Evolutionary conservation across 2,888 invertebrate genomes (phyloP).

Genomic region (Pocota personata): DNA sequence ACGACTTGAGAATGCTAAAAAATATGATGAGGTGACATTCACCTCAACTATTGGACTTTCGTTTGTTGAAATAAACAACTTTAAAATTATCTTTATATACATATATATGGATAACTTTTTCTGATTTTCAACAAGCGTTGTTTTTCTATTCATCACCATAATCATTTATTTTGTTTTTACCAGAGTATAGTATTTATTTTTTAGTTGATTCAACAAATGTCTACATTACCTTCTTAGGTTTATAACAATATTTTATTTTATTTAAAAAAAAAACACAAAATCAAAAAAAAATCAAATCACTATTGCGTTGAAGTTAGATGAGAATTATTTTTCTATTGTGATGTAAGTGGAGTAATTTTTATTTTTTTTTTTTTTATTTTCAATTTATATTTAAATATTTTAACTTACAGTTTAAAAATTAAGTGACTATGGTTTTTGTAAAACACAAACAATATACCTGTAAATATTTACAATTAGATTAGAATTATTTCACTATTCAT

Average conservation of each 20-base stretch:
- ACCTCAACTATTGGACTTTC: no score
- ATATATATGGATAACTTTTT: no score
- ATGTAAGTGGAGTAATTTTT: slow-evolving; percentile 14
- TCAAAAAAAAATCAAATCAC: neutral
- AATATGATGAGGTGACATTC: no score
- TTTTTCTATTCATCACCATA: no score
- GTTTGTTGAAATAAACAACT: no score
- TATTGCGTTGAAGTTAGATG: slow-evolving; percentile 29
- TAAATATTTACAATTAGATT: slow-evolving; percentile 53
- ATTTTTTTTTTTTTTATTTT: neutral
- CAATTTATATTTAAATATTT: neutral
- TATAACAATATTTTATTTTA: neutral
- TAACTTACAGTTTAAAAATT: slow-evolving; percentile 14
- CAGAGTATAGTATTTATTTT: no score
- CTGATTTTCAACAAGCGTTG: no score
- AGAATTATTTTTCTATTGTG: slow-evolving; percentile 20
- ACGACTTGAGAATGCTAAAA: no score
- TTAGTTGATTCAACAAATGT: neutral
- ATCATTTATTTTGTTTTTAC: no score
- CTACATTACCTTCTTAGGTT: neutral
- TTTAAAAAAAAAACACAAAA: neutral
- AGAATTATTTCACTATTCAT: slow-evolving; percentile 48
- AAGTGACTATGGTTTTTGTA: slow-evolving; percentile 49
- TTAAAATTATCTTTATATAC: no score
- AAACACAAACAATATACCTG: slow-evolving; percentile 48